phyloP scores from a whole-genome alignment of 2,113 vertebrate species.

The Pituophis catenifer region DNA sequence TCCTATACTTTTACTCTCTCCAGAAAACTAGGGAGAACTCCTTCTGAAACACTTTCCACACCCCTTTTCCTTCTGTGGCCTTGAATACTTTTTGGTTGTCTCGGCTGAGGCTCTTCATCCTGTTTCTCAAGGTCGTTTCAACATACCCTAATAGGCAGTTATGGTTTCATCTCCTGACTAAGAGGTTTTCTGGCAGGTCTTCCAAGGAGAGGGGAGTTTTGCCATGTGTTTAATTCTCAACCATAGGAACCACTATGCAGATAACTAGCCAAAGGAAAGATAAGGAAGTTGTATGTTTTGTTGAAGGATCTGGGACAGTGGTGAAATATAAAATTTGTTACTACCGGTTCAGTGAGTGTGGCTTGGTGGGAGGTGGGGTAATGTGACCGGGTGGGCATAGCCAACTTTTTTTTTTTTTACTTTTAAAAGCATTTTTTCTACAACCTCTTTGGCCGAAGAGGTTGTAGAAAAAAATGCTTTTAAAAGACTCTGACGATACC shows the following conservation, averaged over 20 bases:
- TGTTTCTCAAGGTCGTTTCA: background rate
- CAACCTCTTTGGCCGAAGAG: no score
- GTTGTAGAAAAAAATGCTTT: no score
- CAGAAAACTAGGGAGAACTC: background rate
- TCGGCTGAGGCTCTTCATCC: rapidly evolving
- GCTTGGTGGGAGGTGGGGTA: no score
- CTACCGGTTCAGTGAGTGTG: no score
- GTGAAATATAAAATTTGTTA: no score
- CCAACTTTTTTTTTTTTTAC: no score
- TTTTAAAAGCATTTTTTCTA: no score
- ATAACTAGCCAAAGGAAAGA: background rate
- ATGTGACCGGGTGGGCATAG: no score
- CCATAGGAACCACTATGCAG: background rate
- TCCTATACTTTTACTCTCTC: background rate
- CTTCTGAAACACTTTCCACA: background rate
- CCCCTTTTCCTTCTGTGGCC: background rate
- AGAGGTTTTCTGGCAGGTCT: background rate
- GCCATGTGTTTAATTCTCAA: background rate
- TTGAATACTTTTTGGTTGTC: background rate
- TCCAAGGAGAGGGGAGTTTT: background rate
- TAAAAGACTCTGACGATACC: no score
- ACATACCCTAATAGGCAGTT: background rate
- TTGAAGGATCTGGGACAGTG: background rate
- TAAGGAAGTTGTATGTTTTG: background rate
- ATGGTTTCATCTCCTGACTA: background rate